These are phyloP conservation scores for Neostethus bicornis DNA, from an alignment of 2,797 vertebrate genomes.

Conservation along the genomic window DNA sequence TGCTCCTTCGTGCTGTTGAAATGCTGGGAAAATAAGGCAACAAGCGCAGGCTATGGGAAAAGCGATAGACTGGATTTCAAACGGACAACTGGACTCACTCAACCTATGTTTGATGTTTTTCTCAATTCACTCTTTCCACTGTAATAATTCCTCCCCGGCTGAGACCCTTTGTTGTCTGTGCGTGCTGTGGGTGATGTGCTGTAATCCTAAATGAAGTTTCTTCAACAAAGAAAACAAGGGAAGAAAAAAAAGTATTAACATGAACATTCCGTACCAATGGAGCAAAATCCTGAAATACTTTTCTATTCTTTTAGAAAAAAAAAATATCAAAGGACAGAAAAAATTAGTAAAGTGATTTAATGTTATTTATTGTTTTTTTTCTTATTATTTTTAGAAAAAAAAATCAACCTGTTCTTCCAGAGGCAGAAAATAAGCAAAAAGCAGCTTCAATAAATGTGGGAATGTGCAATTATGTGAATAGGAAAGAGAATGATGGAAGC, in stretches of 20 bases:
- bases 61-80: constrained; percentile 40
- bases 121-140: constrained; percentile 59
- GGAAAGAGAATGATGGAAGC: constrained; percentile 13
- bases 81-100: constrained; percentile 44
- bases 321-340: constrained; percentile 40
- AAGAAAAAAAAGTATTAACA: constrained; percentile 42
- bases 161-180: constrained; percentile 77
- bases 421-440: constrained; percentile 72
- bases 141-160: constrained; percentile 76
- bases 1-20: constrained; percentile 24
- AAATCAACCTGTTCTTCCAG: constrained; percentile 75
- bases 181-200: constrained; percentile 82
- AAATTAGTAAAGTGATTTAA: constrained; percentile 54
- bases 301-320: constrained; percentile 54
- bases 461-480: constrained; percentile 16
- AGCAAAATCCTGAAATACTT: constrained; percentile 40
- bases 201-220: constrained; percentile 74
- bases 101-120: constrained; percentile 57
- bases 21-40: constrained; percentile 49
- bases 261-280: constrained; percentile 49
- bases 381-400: constrained; percentile 41
- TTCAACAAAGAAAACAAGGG: constrained; percentile 35
- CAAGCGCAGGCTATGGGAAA: constrained; percentile 30
- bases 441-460: constrained; percentile 50
- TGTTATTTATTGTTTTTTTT: constrained; percentile 61